These are phyloP conservation scores for Nyctibius grandis DNA, from an alignment of 2,797 vertebrate species.

Conservation along the genomic window DNA sequence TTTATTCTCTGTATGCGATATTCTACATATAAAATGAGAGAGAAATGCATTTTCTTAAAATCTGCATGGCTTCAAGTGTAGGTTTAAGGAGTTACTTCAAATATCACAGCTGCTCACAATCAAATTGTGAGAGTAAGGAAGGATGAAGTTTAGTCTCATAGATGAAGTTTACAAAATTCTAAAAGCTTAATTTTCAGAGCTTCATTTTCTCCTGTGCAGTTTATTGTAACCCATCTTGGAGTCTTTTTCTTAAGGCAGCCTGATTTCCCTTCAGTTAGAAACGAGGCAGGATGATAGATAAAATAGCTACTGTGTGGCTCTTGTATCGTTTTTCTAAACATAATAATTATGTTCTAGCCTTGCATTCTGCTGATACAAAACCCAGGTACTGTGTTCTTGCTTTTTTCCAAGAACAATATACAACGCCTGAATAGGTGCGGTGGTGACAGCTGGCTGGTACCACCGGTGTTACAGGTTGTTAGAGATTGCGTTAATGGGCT, in stretches of 20 bases:
- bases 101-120: not conserved
- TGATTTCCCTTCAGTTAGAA: slow-evolving; percentile 25
- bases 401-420: not conserved
- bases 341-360: not conserved
- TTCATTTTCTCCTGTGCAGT: not conserved
- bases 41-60: not conserved
- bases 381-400: not conserved
- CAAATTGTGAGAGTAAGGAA: not conserved
- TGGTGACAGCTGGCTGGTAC: not conserved
- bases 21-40: not conserved
- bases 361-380: not conserved
- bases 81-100: not conserved
- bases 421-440: not conserved
- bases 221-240: not conserved
- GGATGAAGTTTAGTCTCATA: not conserved
- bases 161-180: not conserved
- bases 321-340: slow-evolving; percentile 12
- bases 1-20: not conserved
- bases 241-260: not conserved
- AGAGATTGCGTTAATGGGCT: not conserved
- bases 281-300: not conserved
- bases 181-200: not conserved
- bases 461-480: not conserved
- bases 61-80: not conserved
- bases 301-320: slow-evolving; percentile 5